Evolutionary conservation across 2,797 vertebrate species (phyloP).

Genomic region (Dallia pectoralis): DNA sequence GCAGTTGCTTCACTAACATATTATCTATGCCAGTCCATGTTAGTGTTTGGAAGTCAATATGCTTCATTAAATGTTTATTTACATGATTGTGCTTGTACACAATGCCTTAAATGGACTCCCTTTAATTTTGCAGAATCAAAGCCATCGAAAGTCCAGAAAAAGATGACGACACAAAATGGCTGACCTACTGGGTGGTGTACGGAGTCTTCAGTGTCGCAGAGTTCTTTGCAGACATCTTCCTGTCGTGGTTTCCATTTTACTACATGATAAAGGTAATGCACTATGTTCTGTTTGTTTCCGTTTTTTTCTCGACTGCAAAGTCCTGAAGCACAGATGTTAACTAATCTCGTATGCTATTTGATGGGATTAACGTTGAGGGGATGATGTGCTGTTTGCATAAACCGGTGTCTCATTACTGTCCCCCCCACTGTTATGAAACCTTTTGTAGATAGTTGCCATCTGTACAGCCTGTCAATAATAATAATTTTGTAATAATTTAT

Average conservation of each 20-base stretch:
- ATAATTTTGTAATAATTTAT: too few species aligned
- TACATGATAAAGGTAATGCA: constrained; percentile 90
- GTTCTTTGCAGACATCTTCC: constrained; percentile 95
- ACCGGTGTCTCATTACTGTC: not conserved
- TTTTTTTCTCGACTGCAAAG: not conserved
- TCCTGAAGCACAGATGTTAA: not conserved
- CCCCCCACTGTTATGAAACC: not conserved
- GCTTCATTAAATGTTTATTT: constrained; percentile 1
- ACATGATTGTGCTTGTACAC: not conserved
- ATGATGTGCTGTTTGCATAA: not conserved
- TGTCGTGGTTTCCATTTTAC: constrained; percentile 98
- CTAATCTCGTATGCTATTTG: not conserved
- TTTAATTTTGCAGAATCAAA: constrained; percentile 83
- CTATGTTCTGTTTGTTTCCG: not conserved
- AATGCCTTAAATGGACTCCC: not conserved
- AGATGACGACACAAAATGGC: constrained; percentile 97
- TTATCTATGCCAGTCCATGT: constrained; percentile 7
- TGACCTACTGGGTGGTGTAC: constrained; percentile 98
- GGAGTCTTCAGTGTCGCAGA: constrained; percentile 94
- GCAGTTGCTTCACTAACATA: not conserved
- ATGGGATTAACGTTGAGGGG: not conserved
- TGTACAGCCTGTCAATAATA: not conserved
- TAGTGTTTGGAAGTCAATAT: constrained; percentile 27
- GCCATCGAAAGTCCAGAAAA: constrained; percentile 95
- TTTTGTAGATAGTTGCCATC: not conserved